phyloP scores from a whole-genome alignment of 92 coral and sea anemone genomes.

The Epizoanthus scotinus region DNA sequence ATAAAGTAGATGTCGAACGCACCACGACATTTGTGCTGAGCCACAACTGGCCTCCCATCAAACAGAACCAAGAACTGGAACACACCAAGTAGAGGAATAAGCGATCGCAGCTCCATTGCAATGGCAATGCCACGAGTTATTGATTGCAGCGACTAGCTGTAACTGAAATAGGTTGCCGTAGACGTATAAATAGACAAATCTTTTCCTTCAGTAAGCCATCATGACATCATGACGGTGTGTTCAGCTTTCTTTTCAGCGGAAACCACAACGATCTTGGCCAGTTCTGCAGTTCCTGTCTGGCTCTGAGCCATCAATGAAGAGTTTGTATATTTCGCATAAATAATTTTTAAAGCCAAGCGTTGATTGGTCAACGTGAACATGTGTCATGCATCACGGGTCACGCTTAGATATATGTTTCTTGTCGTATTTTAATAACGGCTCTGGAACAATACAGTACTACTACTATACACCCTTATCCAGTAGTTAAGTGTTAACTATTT shows the following conservation, averaged over 20 bases:
- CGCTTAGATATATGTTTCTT: background rate
- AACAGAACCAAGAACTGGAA: slow-evolving; percentile 15
- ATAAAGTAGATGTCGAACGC: slow-evolving; percentile 37
- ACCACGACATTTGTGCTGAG: slow-evolving; percentile 38
- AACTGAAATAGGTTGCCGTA: background rate
- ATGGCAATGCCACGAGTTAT: no score
- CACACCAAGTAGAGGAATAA: background rate
- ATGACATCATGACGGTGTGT: background rate
- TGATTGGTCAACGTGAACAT: background rate
- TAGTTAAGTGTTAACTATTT: no score
- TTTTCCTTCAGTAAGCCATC: background rate
- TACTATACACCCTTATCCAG: no score
- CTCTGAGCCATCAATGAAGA: slow-evolving; percentile 22
- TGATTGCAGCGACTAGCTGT: background rate
- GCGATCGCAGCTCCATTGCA: background rate
- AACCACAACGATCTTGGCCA: background rate
- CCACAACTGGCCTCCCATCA: slow-evolving; percentile 2
- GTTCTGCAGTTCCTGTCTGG: slow-evolving; percentile 24
- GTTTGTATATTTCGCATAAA: background rate
- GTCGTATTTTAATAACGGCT: no score
- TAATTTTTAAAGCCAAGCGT: background rate
- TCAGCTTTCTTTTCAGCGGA: slow-evolving; percentile 16
- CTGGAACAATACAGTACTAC: no score
- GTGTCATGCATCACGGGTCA: slow-evolving; percentile 14
- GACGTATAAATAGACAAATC: background rate